Conservation (phyloP, 2,797 vertebrate genomes). For the Centroberyx gerrardi region DNA sequence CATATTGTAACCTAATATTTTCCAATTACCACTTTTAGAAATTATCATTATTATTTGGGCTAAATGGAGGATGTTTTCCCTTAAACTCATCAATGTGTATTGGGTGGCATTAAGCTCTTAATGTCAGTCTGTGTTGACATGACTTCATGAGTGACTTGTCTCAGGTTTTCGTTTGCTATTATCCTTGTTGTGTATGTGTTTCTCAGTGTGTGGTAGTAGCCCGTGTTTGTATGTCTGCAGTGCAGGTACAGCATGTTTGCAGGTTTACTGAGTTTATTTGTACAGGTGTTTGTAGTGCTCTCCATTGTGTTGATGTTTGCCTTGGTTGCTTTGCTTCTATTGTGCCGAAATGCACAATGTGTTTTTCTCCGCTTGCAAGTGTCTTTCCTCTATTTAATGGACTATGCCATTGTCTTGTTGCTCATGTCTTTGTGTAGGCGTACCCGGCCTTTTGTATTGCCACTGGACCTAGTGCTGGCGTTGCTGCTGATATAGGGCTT, state of each 20-base stretch:
- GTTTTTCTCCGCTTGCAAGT: constrained; percentile 40
- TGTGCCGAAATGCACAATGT: constrained; percentile 34
- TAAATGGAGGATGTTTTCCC: not conserved
- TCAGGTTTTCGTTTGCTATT: constrained; percentile 67
- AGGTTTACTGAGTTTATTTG: constrained; percentile 68
- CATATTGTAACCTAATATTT: not conserved
- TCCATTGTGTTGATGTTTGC: constrained; percentile 66
- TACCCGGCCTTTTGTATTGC: constrained; percentile 39
- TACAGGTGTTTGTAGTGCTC: constrained; percentile 70
- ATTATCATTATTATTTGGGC: not conserved
- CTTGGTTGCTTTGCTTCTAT: constrained; percentile 49
- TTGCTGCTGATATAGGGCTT: constrained; percentile 54
- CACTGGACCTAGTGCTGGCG: constrained; percentile 31
- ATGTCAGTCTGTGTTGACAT: constrained; percentile 63
- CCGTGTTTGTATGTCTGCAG: constrained; percentile 58
- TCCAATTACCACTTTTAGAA: not conserved
- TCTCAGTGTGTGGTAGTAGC: constrained; percentile 61
- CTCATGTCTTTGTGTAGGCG: constrained; percentile 44
- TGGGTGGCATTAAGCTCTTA: constrained; percentile 66
- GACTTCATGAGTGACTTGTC: constrained; percentile 58
- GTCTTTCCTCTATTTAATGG: constrained; percentile 58
- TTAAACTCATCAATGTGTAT: constrained; percentile 47
- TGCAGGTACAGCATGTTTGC: constrained; percentile 62
- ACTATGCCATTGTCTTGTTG: constrained; percentile 47
- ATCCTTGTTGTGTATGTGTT: constrained; percentile 54